Conservation (phyloP, 2,797 vertebrate genomes). For the Acestrorhynchus altus region DNA sequence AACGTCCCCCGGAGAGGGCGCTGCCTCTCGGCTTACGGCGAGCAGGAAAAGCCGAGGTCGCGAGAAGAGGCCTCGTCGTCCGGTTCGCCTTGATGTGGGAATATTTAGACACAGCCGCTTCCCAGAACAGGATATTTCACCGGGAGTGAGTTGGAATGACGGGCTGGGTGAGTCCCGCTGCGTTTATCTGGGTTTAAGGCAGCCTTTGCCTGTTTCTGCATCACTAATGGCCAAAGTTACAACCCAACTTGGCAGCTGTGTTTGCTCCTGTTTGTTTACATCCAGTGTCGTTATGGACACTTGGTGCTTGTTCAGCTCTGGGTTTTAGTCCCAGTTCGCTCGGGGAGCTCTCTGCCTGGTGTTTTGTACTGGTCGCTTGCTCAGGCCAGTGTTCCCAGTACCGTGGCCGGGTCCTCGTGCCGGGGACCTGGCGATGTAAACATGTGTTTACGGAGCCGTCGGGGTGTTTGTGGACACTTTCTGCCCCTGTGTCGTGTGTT, state of each 20-base stretch:
- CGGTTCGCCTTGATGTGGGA: slow-evolving; percentile 79
- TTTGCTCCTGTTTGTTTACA: neutral
- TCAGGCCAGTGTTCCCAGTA: slow-evolving; percentile 38
- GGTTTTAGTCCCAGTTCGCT: slow-evolving; percentile 64
- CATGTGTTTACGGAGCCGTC: slow-evolving; percentile 36
- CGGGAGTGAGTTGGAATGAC: slow-evolving; percentile 75
- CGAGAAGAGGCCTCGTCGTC: slow-evolving; percentile 83
- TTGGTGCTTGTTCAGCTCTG: too few species aligned
- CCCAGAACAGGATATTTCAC: slow-evolving; percentile 63
- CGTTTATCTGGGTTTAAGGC: slow-evolving; percentile 30
- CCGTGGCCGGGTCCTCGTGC: slow-evolving; percentile 50
- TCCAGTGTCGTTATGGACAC: too few species aligned
- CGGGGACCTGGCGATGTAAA: slow-evolving; percentile 49
- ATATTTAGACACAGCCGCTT: slow-evolving; percentile 71
- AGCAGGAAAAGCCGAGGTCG: slow-evolving; percentile 92
- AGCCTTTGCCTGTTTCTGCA: slow-evolving; percentile 45
- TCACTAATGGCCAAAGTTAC: slow-evolving; percentile 51
- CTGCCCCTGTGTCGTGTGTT: neutral
- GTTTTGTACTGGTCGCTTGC: slow-evolving; percentile 27
- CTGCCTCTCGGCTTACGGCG: slow-evolving; percentile 80
- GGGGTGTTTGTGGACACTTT: slow-evolving; percentile 13
- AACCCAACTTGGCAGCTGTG: slow-evolving; percentile 52
- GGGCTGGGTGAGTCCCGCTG: slow-evolving; percentile 77
- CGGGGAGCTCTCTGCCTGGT: slow-evolving; percentile 15
- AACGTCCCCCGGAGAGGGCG: slow-evolving; percentile 76